Base-by-base conservation (phyloP, 2,113 vertebrate species). In the Tragelaphus imberbis region DNA sequence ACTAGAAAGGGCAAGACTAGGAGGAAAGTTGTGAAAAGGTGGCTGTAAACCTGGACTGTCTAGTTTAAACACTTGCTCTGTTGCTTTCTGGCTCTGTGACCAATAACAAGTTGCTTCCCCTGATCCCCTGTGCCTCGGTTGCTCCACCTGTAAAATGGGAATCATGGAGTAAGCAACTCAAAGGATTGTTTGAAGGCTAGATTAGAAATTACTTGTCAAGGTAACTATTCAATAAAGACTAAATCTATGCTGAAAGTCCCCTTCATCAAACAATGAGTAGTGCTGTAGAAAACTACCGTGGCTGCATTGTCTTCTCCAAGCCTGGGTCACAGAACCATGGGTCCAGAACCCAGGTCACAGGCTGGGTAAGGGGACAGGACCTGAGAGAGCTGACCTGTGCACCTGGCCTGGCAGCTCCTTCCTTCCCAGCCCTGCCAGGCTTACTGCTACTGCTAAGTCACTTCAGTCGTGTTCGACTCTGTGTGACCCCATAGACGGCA, bases 121-220 rank as follows among this genome's bases (percentile, higher is more conserved):
- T 28, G 19, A 21, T 71, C 19, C 63, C 25, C 27, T 4, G 28
- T 11, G 63, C 63, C 63, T 11, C 63, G 27, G 33, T 17, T 40
- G 68, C 14, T n/a, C 7, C 27, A 25, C 92, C 40, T 88, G 65
- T 55, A 77, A 80, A 94, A 75, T 47, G 27, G 53, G 15, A 63
- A 3, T 90, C 49, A 47, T 3, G 30, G 0, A 56, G 16, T 19
- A 55, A 12, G 33, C 6, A 16, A 33, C 2, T n/a, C 25, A 59
- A 61, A 91, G 6, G 0, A 4, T 2, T 16, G 2, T 61, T 49
- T 88, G 13, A 82, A 91, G 93, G 49, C 53, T 36, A 55, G 84
- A 59, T 93, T 71, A n/a, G 33, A 85, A 93, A 36, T 96, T 61
- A 33, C 49, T 82, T 82, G 44, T 55, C 55, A 65, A 88, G 36